A percentile compares a stretch with the other conserved stretches of the same genome.
These are phyloP conservation scores for Alces alces DNA, from an alignment of 2,113 vertebrate species.

Conservation along the genomic window DNA sequence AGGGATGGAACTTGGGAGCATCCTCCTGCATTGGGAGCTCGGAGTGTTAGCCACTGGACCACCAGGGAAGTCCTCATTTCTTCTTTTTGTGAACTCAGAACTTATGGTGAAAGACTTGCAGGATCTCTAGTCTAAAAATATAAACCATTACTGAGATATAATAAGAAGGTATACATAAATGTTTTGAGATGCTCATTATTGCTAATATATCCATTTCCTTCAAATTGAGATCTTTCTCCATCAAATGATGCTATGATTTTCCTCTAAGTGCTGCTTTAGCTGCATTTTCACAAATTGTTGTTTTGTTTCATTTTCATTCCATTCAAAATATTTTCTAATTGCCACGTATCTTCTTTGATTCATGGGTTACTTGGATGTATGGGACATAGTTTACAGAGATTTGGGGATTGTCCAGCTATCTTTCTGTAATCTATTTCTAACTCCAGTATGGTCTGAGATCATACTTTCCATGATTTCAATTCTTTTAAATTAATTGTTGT, in stretches of 20 bases:
- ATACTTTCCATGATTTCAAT: background rate
- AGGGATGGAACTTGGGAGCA: background rate
- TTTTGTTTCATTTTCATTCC: background rate
- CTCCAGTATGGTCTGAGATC: background rate
- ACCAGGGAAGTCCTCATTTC: background rate
- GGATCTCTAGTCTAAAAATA: background rate
- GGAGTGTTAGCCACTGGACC: background rate
- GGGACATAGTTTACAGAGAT: background rate
- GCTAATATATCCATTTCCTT: background rate
- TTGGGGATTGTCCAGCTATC: background rate
- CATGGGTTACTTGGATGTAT: background rate
- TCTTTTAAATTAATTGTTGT: background rate
- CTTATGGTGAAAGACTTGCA: background rate
- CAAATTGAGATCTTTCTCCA: background rate
- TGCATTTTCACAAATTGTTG: background rate
- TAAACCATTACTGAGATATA: background rate
- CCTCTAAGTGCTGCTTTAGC: background rate
- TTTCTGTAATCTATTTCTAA: background rate
- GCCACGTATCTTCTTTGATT: background rate
- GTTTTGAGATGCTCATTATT: background rate
- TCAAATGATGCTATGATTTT: background rate
- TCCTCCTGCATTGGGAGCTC: background rate
- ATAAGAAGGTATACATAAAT: background rate
- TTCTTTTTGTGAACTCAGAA: background rate
- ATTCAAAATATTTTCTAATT: background rate